Evolutionary conservation across 2,797 vertebrate species (phyloP).

Genomic region (Emydoidea blandingii): DNA sequence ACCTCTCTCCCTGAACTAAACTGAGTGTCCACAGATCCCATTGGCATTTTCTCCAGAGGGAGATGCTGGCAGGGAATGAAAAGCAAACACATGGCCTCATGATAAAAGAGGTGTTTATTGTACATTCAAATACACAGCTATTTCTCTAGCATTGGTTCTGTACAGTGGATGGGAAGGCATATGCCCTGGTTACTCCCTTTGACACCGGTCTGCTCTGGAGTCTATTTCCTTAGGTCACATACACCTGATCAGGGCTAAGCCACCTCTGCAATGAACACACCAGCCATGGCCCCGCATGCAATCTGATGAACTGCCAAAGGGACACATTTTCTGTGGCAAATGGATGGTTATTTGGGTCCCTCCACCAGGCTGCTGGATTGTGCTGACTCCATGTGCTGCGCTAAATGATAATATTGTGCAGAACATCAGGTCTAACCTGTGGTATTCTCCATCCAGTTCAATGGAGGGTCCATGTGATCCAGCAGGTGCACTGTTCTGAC

Average conservation of each 20-base stretch:
- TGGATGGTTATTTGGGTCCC: too few relatives aligned
- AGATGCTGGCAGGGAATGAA: neutral
- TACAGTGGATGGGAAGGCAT: neutral
- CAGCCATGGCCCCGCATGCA: neutral
- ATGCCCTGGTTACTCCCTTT: neutral
- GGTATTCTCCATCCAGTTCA: neutral
- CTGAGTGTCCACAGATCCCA: too few relatives aligned
- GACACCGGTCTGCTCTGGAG: neutral
- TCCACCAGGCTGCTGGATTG: neutral
- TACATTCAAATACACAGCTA: neutral
- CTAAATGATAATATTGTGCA: neutral
- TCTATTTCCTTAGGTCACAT: neutral
- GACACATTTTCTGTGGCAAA: neutral
- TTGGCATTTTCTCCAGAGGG: neutral
- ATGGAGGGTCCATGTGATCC: neutral
- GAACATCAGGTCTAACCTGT: neutral
- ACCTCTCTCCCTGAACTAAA: too few relatives aligned
- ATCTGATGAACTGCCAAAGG: neutral
- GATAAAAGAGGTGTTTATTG: conserved; percentile 54
- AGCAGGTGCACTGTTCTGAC: neutral
- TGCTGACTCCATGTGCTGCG: neutral
- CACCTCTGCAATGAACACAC: neutral
- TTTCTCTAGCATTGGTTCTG: neutral
- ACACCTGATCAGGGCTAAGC: neutral
- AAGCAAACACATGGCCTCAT: neutral